These are phyloP conservation scores for Fundulus diaphanus DNA, from an alignment of 2,797 vertebrate species.

Conservation along the genomic window DNA sequence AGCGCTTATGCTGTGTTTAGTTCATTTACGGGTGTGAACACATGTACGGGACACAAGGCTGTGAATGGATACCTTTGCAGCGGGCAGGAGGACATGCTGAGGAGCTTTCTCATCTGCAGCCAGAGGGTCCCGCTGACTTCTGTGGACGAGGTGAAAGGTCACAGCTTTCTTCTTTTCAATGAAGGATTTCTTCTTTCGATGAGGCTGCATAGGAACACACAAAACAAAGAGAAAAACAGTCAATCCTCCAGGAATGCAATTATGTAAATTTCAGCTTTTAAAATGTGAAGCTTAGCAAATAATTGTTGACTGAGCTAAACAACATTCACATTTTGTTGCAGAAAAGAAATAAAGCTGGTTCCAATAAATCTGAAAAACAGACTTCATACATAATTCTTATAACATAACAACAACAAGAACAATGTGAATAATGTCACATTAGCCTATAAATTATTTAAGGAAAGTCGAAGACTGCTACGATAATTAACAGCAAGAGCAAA, in stretches of 20 bases:
- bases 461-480: not conserved
- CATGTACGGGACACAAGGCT: not conserved
- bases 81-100: constrained; percentile 91
- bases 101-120: constrained; percentile 94
- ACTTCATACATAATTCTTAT: not conserved
- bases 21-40: not conserved
- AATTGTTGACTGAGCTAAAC: not conserved
- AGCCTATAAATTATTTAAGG: not conserved
- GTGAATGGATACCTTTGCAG: constrained; percentile 74
- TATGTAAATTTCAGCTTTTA: no score
- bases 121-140: constrained; percentile 95
- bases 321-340: not conserved
- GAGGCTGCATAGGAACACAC: constrained; percentile 82
- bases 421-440: not conserved
- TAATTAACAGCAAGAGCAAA: not conserved
- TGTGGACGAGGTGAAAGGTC: constrained; percentile 95
- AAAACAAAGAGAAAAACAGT: not conserved
- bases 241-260: not conserved
- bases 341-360: not conserved
- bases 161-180: constrained; percentile 96
- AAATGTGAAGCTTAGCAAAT: not conserved
- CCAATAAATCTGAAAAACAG: not conserved
- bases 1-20: not conserved
- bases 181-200: constrained; percentile 94
- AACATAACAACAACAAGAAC: not conserved